Evolutionary conservation across 1,140 invertebrate species (phyloP), one percentile per base, ranked within the genome.

Genomic region (Nixonia krombeini): DNA sequence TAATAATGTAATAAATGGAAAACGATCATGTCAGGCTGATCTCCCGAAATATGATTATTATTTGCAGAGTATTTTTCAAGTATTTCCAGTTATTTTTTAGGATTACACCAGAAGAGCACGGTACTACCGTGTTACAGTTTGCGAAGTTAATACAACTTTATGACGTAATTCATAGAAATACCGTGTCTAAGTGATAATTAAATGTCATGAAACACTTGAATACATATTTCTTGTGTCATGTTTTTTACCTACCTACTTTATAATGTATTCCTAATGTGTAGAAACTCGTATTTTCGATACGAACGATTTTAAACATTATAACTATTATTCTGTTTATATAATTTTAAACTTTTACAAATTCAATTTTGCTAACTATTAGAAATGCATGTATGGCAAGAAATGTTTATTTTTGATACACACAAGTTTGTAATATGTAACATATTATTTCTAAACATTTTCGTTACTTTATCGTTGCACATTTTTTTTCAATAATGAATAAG

Each of bases 41-140:
- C 61, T 58, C 46, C 57, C 62, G 66, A 69, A 66, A 66, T 10
- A 12, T 77, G 69, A 64, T 73, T 47, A 55, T 68, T 68, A 76
- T 80, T 79, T 81, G 78, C 78, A 81, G 79, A 83, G 77, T 83
- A 82, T 82, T 82, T 83, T 81, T 81, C 79, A 84, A 83, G 79
- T 83, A 83, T 84, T 84, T 78, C 65, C 72, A 75, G 79, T 81
- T 64, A 78, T 80, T 81, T 81, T 84, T 81, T 80, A 84, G 81
- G 83, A 84, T 82, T 84, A 82, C 68, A 74, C 47, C 72, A 74
- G 46, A 55, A 52, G 45, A 52, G 62, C 52, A 69, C 52, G 71
- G 35, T 9, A 23, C 28, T 21, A 61, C 26, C 49, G 51, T 70
- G 74, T 51, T 41, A 46, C 45, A 68, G 41, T 69, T 40, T 58